phyloP scores from a whole-genome alignment of 1,140 invertebrate genomes.

The Apocrypta bakeri region DNA sequence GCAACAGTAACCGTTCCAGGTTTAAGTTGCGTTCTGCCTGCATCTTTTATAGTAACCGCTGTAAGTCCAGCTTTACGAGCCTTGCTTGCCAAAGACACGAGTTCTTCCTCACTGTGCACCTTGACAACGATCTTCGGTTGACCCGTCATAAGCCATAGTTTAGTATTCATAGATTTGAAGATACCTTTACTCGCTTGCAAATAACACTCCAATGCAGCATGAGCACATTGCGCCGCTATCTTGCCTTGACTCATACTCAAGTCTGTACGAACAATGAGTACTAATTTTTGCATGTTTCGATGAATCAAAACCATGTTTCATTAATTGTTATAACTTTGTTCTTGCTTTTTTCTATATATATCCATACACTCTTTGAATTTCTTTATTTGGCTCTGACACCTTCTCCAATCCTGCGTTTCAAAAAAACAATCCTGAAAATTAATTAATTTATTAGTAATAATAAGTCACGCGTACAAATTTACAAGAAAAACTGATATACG shows the following conservation, averaged over 20 bases:
- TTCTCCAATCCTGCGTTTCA: constrained; percentile 91
- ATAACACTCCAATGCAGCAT: constrained; percentile 84
- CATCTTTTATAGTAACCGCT: constrained; percentile 81
- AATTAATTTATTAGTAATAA: constrained; percentile 16
- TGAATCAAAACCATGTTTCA: constrained; percentile 53
- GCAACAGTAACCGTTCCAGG: constrained; percentile 82
- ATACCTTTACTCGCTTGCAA: constrained; percentile 68
- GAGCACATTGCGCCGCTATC: constrained; percentile 87
- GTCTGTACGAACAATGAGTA: constrained; percentile 85
- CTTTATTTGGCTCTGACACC: constrained; percentile 87
- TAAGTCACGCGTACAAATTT: neutral
- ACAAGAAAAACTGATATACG: neutral
- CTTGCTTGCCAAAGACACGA: constrained; percentile 73
- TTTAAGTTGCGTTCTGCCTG: constrained; percentile 84
- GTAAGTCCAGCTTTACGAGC: constrained; percentile 78
- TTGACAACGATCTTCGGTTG: constrained; percentile 86
- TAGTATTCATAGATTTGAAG: constrained; percentile 69
- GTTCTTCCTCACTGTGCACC: constrained; percentile 73
- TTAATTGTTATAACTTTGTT: constrained; percentile 63
- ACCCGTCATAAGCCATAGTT: constrained; percentile 80
- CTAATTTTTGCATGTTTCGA: constrained; percentile 77
- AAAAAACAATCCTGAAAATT: constrained; percentile 89
- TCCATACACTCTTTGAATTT: constrained; percentile 87
- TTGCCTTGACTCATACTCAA: constrained; percentile 89
- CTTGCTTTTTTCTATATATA: constrained; percentile 72